Base-by-base conservation (phyloP, 2,113 vertebrate species). In the Cinclus mexicanus region DNA sequence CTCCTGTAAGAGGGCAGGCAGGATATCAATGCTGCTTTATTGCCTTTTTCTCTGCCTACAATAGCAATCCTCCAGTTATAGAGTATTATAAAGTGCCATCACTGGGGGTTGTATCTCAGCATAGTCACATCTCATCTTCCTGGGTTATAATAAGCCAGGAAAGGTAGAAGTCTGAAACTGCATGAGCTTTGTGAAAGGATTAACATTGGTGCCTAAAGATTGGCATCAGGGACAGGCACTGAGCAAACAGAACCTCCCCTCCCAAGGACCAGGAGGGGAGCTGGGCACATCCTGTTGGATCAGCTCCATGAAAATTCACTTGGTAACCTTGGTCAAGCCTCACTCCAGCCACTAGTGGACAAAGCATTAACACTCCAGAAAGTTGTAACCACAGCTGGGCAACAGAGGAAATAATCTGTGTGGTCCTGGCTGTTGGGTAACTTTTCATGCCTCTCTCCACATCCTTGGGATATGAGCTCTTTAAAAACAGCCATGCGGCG, bases 21-120 rank as follows among this genome's bases (percentile, higher is more conserved):
- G 97, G 97, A 97, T 97, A 97, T 97, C 97, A 97, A 96, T 97
- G 97, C 95, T 95, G 96, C 94, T 97, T 97, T 97, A 97, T 97
- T 97, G 97, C 97, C 96, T 97, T 97, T 97, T 97, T 97, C 96
- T 97, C 97, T 97, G 93, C 95, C 94, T 97, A 97, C 96, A 97
- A 97, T 96, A 97, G 97, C 97, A 97, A 95, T 96, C 92, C 90
- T 96, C 97, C 90, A 95, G 96, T 97, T 94, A 88, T 90, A 91
- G 76, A 61, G 89, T 91, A 96, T 97, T 97, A 96, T 95, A 90
- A 97, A 97, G 95, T 95, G 90, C 93, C 94, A 95, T 95, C 95
- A 88, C 95, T 95, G 90, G 97, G 92, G 90, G 95, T 94, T 93
- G 89, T 95, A 95, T 93, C 97, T 97, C 95, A 89, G 91, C 95